Evolutionary conservation across 1,140 invertebrate genomes (phyloP).

Genomic region (Plectus sambesii): DNA sequence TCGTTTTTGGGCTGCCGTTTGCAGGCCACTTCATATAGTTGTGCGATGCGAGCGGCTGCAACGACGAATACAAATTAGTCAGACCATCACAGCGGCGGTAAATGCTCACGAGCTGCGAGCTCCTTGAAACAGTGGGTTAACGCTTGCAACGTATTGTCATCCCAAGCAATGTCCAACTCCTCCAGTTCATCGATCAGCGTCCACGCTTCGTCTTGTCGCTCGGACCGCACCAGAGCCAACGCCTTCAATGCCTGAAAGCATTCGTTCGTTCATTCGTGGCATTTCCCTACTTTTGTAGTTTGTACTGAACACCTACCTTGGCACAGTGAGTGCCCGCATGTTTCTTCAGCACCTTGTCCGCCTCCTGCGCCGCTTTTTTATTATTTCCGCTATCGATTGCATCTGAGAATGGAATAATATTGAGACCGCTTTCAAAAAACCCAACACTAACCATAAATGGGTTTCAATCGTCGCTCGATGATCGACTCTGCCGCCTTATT

Average conservation of each 20-base stretch:
- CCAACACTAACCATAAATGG: conserved; percentile 8
- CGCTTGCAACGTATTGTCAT: conserved; percentile 85
- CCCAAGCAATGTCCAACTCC: conserved; percentile 57
- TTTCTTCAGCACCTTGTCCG: conserved; percentile 86
- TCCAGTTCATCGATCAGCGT: conserved; percentile 65
- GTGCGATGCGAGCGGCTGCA: conserved; percentile 65
- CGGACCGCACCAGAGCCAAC: conserved; percentile 70
- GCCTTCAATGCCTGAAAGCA: conserved; percentile 62
- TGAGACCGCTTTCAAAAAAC: conserved; percentile 2
- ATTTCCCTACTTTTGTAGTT: conserved; percentile 8
- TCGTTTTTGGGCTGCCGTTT: conserved; percentile 74
- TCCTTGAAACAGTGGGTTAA: conserved; percentile 89
- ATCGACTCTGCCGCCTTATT: no score
- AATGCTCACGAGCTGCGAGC: conserved; percentile 66
- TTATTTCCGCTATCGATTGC: conserved; percentile 88
- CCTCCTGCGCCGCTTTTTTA: conserved; percentile 92
- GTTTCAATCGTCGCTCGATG: conserved; percentile 13
- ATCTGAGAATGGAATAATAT: conserved; percentile 56
- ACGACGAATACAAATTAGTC: no score
- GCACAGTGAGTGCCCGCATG: conserved; percentile 75
- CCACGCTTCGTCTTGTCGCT: conserved; percentile 64
- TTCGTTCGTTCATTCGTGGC: conserved; percentile 9
- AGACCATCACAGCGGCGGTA: background rate
- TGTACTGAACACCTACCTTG: conserved; percentile 53
- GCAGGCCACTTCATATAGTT: conserved; percentile 73